Conservation (phyloP, 2,888 invertebrate species). For the Andrena fulva region DNA sequence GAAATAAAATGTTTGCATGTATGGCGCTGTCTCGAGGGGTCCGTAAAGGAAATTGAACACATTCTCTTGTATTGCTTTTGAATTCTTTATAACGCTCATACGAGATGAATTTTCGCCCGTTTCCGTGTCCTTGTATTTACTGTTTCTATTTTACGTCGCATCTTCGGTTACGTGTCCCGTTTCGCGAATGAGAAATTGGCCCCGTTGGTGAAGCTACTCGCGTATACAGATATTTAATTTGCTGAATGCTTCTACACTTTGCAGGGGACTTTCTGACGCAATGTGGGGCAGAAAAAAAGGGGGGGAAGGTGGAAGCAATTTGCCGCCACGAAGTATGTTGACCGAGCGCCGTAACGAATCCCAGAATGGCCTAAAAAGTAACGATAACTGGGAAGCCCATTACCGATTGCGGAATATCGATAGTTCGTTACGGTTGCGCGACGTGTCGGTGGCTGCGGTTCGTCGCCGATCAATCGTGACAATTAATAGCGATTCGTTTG, state of each 20-base stretch:
- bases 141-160: background rate
- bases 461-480: conserved; percentile 64
- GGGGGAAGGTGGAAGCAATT: conserved; percentile 1
- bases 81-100: background rate
- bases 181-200: background rate
- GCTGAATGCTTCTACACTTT: background rate
- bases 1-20: conserved; percentile 7
- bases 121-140: background rate
- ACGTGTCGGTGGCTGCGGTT: conserved; percentile 52
- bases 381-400: conserved; percentile 45
- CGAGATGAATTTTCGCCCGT: background rate
- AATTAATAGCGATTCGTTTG: conserved; percentile 71
- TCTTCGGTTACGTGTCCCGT: background rate
- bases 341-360: background rate
- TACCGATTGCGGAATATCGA: conserved; percentile 47
- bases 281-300: background rate
- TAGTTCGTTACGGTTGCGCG: conserved; percentile 56
- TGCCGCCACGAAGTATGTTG: background rate
- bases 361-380: conserved; percentile 15
- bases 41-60: background rate
- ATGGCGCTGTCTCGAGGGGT: background rate
- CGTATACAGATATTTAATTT: too few species aligned
- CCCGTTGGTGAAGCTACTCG: too few species aligned
- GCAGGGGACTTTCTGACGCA: background rate
- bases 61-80: background rate